phyloP scores from a whole-genome alignment of 2,888 invertebrate species.

The Bibio marci region DNA sequence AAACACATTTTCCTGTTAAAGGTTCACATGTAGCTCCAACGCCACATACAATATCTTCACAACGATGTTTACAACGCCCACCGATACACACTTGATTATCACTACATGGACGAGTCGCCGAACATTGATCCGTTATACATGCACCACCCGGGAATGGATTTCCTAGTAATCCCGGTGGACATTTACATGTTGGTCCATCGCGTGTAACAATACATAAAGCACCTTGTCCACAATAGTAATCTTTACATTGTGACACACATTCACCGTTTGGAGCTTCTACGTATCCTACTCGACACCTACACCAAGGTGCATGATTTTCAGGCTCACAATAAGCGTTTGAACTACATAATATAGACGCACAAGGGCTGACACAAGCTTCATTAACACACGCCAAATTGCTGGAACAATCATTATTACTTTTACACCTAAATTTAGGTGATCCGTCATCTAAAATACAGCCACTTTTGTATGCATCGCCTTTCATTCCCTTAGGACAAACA shows the following conservation, averaged over 20 bases:
- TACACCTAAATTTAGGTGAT: conserved; percentile 47
- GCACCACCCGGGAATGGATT: conserved; percentile 85
- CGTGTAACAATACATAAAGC: conserved; percentile 74
- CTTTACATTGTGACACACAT: conserved; percentile 49
- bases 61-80: conserved; percentile 75
- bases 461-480: conserved; percentile 69
- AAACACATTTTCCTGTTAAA: conserved; percentile 64
- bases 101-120: conserved; percentile 55
- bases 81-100: conserved; percentile 68
- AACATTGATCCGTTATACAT: conserved; percentile 69
- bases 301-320: conserved; percentile 76
- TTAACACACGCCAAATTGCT: conserved; percentile 62
- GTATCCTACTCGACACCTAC: conserved; percentile 70
- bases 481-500: conserved; percentile 64
- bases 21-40: conserved; percentile 75
- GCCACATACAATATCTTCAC: conserved; percentile 74
- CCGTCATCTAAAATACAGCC: conserved; percentile 51
- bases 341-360: conserved; percentile 60
- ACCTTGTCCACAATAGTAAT: conserved; percentile 59
- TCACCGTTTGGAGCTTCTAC: conserved; percentile 61
- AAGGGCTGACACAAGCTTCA: conserved; percentile 67
- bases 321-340: conserved; percentile 74
- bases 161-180: conserved; percentile 68
- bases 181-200: conserved; percentile 74
- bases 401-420: conserved; percentile 58